Base-by-base conservation (phyloP, 1,140 invertebrate genomes). In the Musca vetustissima region DNA sequence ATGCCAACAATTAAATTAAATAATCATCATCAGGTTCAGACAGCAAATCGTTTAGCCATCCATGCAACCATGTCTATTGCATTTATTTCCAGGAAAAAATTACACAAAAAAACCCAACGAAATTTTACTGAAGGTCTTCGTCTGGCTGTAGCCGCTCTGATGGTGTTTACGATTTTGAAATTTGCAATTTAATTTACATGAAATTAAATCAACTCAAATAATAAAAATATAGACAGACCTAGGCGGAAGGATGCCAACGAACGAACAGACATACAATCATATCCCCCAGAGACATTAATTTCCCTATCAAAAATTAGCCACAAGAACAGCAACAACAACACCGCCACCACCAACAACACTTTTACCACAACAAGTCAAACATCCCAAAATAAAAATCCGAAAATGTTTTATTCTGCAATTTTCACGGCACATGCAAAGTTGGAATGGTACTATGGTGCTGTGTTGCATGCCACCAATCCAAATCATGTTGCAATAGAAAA, bases 101-200 rank as follows among this genome's bases (percentile, higher is more conserved):
- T 9, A 13, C n/a, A 53, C 1, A 19, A 53, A 24, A 24, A 53
- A 24, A 21, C 1, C 8, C 17, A 13, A 3, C 50, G 8, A 24
- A 24, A 19, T 14, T 53, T 13, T 19, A 50, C 24, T 49, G 43
- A 65, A 25, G 21, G 28, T 25, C 13, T 59, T 28, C 13, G 15
- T 24, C 14, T 57, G 7, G 15, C 25, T 57, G n/a, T 57, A 9
- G n/a, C n/a, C n/a, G 28, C 8, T 3, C 3, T 28, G 28, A 28
- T 28, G 17, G n/a, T 59, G 19, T 59, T 59, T 59, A 14, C 24
- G 14, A n/a, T 15, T 65, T 53, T 48, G 19, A 50, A 49, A 49
- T 50, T 28, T 48, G 64, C 64, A 65, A 49, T 65, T 50, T 50
- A 50, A 65, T 65, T 65, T 65, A 61, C 57, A 61, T 61, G 36